Percentiles rank a stretch among this genome's conserved stretches.
These are phyloP conservation scores for Macrotus californicus DNA, from an alignment of 2,113 vertebrate genomes.

Conservation along the genomic window DNA sequence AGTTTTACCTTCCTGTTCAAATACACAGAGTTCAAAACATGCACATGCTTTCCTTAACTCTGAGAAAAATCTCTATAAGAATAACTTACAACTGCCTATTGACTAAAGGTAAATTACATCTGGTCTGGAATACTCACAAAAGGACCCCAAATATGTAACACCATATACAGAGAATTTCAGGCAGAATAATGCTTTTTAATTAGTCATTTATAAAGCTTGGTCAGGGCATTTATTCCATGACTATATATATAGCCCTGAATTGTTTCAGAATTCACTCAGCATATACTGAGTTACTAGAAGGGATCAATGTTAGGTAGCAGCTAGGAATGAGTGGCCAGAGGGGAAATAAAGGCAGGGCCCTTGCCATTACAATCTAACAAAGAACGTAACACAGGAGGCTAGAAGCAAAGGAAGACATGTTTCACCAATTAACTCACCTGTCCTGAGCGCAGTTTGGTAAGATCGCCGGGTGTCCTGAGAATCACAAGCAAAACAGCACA, in stretches of 20 bases:
- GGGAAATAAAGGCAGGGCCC: too few species aligned
- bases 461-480: too few species aligned
- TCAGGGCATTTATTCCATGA: constrained; percentile 3
- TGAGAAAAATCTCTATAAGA: not conserved
- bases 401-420: too few species aligned
- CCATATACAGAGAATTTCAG: not conserved
- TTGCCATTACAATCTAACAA: too few species aligned
- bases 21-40: not conserved
- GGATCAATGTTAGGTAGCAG: not conserved
- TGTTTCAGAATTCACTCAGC: constrained; percentile 24
- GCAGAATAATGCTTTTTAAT: constrained; percentile 6
- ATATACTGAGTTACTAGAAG: not conserved
- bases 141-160: not conserved
- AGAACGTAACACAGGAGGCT: too few species aligned
- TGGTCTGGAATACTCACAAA: not conserved
- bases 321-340: too few species aligned
- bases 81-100: not conserved
- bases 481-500: too few species aligned
- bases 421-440: too few species aligned
- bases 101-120: not conserved
- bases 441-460: too few species aligned
- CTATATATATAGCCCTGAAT: not conserved
- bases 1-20: constrained; percentile 27
- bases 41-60: not conserved
- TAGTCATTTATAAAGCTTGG: not conserved